Evolutionary conservation across 2,888 invertebrate genomes (phyloP), one percentile per base, ranked within the genome.

Genomic region (Agrochola circellaris): DNA sequence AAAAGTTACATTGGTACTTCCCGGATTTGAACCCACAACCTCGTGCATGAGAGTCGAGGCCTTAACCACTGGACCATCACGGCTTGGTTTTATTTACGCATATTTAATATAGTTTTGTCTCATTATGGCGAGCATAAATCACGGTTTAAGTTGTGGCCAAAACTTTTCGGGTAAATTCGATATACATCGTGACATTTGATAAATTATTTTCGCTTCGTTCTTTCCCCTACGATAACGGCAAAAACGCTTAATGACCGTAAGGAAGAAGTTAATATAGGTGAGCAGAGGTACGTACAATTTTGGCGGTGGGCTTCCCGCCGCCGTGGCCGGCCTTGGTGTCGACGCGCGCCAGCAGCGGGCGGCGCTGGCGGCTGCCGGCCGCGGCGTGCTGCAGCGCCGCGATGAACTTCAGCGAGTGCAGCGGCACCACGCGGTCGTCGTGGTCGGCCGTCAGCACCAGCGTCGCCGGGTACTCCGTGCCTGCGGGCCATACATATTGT

Each of bases 251-350:
- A 3, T 23, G 56, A 56, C 0, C 56, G 56, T 26, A 1, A 62
- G 7, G 13, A 62, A 38, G 23, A 61, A 23, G 7, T 13, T 0
- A 61, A 34, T 11, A 30, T 23, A 23, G 38, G n/a, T 38, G 13
- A 34, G 26, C 23, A 3, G 62, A 13, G 34, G 23, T 11, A 23
- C 61, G 48, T 1, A 99, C 99, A 90, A 98, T 96, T 97, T 99
- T 99, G 6, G 98, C 97, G 64, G 99, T 99, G 73, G 99, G 99
- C 94, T 99, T 99, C 54, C 99, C 99, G 81, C 98, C 97, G 65
- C 99, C 99, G 96, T 99, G 99, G 0, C 99, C 99, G 30, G 99
- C 98, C 95, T 99, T 99, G 77, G 98, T 99, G 93, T 99, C 99
- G 84, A 99, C 97, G 76, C 98, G 97, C 76, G 99, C 98, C 83